Evolutionary conservation across 2,113 vertebrate genomes (phyloP).

Genomic region (Myocastor coypus): DNA sequence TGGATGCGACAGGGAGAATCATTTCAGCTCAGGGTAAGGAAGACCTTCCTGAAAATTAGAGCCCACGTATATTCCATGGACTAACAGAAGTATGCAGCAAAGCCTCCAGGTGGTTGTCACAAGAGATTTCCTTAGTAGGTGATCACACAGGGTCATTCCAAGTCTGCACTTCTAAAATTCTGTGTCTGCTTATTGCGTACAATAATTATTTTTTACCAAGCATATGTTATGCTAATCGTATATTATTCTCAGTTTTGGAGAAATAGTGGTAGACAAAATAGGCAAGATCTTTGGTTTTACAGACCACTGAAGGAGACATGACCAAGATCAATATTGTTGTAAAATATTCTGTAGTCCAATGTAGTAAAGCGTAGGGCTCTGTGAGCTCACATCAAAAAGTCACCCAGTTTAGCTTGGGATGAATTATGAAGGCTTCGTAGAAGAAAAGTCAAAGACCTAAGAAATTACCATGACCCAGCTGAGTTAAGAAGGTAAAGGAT

Average conservation of each 20-base stretch:
- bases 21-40: not conserved
- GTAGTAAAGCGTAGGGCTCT: not conserved
- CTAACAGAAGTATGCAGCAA: not conserved
- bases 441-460: constrained; percentile 16
- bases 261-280: not conserved
- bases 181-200: not conserved
- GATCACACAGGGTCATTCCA: not conserved
- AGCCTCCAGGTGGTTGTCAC: not conserved
- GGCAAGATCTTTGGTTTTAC: not conserved
- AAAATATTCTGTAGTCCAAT: not conserved
- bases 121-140: not conserved
- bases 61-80: not conserved
- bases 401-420: not conserved
- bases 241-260: not conserved
- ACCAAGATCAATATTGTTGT: not conserved
- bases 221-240: not conserved
- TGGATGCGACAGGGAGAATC: not conserved
- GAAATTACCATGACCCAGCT: not conserved
- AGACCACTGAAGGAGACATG: not conserved
- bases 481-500: not conserved
- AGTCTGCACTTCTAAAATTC: not conserved
- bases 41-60: constrained; percentile 19
- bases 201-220: not conserved
- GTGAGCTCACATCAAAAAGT: not conserved
- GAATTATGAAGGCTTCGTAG: not conserved